Base-by-base conservation (phyloP, 2,888 invertebrate species). In the Micoletzkya japonica region DNA sequence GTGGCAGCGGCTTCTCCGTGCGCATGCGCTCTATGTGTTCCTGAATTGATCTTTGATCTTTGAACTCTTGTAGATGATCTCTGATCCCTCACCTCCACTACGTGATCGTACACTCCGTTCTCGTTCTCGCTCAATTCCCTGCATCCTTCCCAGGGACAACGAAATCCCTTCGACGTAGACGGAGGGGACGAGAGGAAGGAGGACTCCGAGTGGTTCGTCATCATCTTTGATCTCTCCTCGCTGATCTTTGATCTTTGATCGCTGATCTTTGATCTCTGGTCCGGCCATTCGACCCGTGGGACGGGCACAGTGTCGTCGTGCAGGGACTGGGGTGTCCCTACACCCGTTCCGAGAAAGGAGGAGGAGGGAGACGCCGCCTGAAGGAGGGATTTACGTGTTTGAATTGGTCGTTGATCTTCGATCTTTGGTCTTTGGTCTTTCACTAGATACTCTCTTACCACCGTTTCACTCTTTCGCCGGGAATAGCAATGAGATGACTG, bases 21-120 rank as follows among this genome's bases (percentile, higher is more conserved):
- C n/a, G 44, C 30, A 49, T 30, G 2, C 30, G 14, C n/a, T 1
- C 4, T 28, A 49, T 61, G 49, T 61, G 61, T 6, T 49, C 61
- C 61, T 61, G 57, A 1, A 34, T 34, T n/a, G n/a, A n/a, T n/a
- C n/a, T n/a, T 20, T 14, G 44, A 44, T 14, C 44, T 44, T 44
- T 44, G 10, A 20, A 44, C 44, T 44, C 20, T 44, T 44, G n/a
- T n/a, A n/a, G 2, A 3, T 57, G 39, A 60, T 60, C 37, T 60
- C 28, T 60, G 60, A 60, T 60, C 60, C 36, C 58, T 60, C 2
- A 61, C 61, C 61, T 61, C 14, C n/a, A 61, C 61, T 6, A 49
- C 14, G 49, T 61, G 61, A 20, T 61, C 61, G 61, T 34, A 61
- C 20, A 61, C 24, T 14, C 6, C 61, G n/a, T 44, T 49, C 7